Percentiles rank a stretch among this genome's conserved stretches.
Evolutionary conservation across 1,140 invertebrate genomes (phyloP).

Genomic region (Diabrotica undecimpunctata): DNA sequence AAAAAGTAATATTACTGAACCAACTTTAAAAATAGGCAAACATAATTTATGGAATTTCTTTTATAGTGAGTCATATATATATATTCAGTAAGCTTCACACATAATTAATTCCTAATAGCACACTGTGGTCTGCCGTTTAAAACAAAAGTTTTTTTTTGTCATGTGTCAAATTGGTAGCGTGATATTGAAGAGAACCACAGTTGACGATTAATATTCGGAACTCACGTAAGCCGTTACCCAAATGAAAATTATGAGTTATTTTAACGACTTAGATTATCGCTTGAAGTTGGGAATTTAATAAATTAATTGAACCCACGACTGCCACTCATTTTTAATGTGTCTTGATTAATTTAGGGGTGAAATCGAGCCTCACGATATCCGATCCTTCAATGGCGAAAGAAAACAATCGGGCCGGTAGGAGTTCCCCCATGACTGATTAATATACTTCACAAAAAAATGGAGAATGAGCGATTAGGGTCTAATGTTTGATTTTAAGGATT

Average conservation of each 20-base stretch:
- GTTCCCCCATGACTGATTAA: neutral
- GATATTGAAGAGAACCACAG: neutral
- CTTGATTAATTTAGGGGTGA: neutral
- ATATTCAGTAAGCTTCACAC: too few species aligned
- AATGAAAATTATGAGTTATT: slow-evolving; percentile 19
- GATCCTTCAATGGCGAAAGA: neutral
- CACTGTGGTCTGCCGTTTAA: too few species aligned
- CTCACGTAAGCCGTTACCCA: slow-evolving; percentile 16
- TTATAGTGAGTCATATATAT: too few species aligned
- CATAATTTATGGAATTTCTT: too few species aligned
- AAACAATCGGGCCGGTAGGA: neutral
- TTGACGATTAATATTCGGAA: slow-evolving; percentile 10
- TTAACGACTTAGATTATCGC: slow-evolving; percentile 12
- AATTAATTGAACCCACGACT: slow-evolving; percentile 14
- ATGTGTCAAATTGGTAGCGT: neutral
- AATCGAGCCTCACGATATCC: neutral
- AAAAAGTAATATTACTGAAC: too few species aligned
- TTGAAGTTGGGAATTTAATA: slow-evolving; percentile 13
- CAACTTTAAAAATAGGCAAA: too few species aligned
- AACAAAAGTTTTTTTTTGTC: neutral
- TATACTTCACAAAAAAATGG: too few species aligned
- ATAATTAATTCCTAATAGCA: too few species aligned
- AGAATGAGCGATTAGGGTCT: too few species aligned
- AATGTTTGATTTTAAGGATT: too few species aligned
- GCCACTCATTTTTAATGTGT: neutral